Base-by-base conservation (phyloP, 30 jellyfish, hydroid and myxozoan species). In the Cassiopea andromeda region DNA sequence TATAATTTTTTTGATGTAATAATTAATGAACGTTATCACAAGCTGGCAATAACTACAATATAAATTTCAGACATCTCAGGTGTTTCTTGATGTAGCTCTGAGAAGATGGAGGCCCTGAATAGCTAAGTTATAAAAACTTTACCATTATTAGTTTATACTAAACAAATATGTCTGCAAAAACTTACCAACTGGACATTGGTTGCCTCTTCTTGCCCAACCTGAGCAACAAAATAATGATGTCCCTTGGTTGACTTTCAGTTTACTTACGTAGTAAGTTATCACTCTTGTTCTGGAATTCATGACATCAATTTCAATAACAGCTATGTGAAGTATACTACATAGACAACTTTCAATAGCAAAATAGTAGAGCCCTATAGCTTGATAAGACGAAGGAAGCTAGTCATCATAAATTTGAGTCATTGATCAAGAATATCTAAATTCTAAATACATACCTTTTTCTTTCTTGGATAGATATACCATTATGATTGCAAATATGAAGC, bases 141-240 rank as follows among this genome's bases (percentile, higher is more conserved):
- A 14, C 68, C 68, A 7, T 14, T 14, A 7, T 14, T 14, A 7
- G 13, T 14, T 14, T 14, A 58, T 14, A 7, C 8, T 58, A 58
- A 58, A 58, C 8, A 7, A 6, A 14, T 0, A 58, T 58, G 68
- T 58, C 13, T 58, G 68, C 68, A 58, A 38, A 54, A 10, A 85
- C 97, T 16, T 61, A 91, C 97, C 92, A 8, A 70, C 85, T 9
- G 97, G 93, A 43, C 97, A 91, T 48, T 78, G 92, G 61, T 73
- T 80, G 38, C 94, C 97, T 58, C 88, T 44, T 78, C 97, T 85
- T 15, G 92, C 94, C 45, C 72, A 91, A 38, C 97, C 97, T n/a
- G 94, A 58, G 82, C 97, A 91, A 64, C 97, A 91, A 75, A 7
- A 73, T 54, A 66, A 80, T 15, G 97, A 19, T 14, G 87, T 75